Percentiles rank a stretch among this genome's conserved stretches.
Conservation (phyloP, 1,140 invertebrate genomes). For the Cotesia chilonis region DNA sequence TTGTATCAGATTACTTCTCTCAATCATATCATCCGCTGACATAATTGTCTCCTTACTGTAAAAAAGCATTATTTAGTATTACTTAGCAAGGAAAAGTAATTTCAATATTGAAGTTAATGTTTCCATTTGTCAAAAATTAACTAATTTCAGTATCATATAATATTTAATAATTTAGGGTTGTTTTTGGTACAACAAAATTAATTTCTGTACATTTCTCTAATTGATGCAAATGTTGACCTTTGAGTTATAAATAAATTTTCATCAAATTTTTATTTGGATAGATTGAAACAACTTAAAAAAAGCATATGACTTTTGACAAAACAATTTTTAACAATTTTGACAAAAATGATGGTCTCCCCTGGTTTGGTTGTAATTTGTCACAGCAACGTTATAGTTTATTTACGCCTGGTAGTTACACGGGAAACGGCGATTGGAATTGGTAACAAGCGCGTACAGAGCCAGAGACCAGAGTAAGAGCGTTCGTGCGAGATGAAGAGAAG, state of each 20-base stretch:
- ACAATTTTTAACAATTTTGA: background rate
- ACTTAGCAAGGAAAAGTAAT: too few relatives aligned
- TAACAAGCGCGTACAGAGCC: slow-evolving; percentile 48
- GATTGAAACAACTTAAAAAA: too few relatives aligned
- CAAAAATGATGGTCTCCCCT: background rate
- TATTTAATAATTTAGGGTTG: too few relatives aligned
- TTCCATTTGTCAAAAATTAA: too few relatives aligned
- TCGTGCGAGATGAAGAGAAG: slow-evolving; percentile 31
- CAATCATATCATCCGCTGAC: slow-evolving; percentile 6
- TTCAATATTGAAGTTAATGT: too few relatives aligned
- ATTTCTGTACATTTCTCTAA: too few relatives aligned
- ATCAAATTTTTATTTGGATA: too few relatives aligned
- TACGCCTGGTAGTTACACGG: slow-evolving; percentile 51
- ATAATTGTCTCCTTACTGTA: background rate
- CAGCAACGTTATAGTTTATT: slow-evolving; percentile 18
- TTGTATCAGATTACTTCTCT: slow-evolving; percentile 7
- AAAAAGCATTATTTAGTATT: too few relatives aligned
- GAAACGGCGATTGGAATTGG: slow-evolving; percentile 58
- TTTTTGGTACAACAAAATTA: too few relatives aligned
- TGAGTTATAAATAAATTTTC: too few relatives aligned
- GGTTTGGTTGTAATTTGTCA: slow-evolving; percentile 12
- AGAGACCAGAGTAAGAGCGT: slow-evolving; percentile 7
- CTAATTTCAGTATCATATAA: too few relatives aligned
- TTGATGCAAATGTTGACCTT: too few relatives aligned
- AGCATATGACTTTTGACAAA: background rate